Evolutionary conservation across 2,888 invertebrate species (phyloP), one percentile per base, ranked within the genome.

Genomic region (Noctua fimbriata): DNA sequence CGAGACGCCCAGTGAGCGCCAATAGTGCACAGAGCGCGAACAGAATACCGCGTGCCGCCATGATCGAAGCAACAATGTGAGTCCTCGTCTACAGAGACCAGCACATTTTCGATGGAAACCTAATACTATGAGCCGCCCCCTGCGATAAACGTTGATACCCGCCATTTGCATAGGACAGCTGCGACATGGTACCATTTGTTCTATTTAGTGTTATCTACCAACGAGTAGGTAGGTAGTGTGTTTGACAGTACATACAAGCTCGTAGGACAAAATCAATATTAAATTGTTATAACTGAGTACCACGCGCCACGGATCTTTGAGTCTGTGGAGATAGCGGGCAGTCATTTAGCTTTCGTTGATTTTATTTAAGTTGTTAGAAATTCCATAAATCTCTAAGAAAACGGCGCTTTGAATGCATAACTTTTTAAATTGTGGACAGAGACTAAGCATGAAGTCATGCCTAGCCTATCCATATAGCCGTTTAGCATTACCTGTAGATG

Each of bases 121-220:
- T 83, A 89, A 95, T 91, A 92, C 90, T 85, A 44, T 78, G 86
- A 87, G 88, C 92, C 95, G 95, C 96, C 96, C 96, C 94, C 93
- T 86, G 66, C 69, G 85, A 89, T 89, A 89, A 86, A 65, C 71
- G 44, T 71, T 83, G 82, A 86, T 87, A 86, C 74, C 69, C 47
- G 55, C 83, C 83, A 85, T 85, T 87, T 81, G 83, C 86, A 84
- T 70, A 84, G 76, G 76, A 75, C 78, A 79, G 66, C 52, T 85
- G 78, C 60, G 16, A 76, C 7, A 69, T 70, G 49, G 28, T 86
- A 79, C 81, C 82, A 73, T 67, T 81, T 81, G 74, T 75, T 52
- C 36, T 63, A 73, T 36, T 69, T 60, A 65, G 24, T 84, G 49
- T 60, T 82, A 84, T 80, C 58, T 58, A 36, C 49, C 28, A 55